phyloP scores from a whole-genome alignment of 2,113 vertebrate genomes.

The Apteryx owenii region DNA sequence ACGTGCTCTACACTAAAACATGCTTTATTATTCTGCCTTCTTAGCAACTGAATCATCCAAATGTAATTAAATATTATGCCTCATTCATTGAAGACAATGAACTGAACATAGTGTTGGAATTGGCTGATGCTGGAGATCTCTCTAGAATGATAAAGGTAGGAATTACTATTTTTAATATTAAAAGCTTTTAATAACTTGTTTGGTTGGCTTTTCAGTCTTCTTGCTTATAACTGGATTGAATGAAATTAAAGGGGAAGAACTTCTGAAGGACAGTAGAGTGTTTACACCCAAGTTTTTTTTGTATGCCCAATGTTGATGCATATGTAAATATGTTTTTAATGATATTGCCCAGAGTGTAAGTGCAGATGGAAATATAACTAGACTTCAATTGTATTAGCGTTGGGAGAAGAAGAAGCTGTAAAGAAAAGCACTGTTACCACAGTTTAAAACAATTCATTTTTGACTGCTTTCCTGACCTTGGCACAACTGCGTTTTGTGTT shows the following conservation, averaged over 20 bases:
- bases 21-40: conserved; percentile 17
- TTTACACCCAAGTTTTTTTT: neutral
- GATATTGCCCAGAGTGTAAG: neutral
- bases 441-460: neutral
- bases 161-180: neutral
- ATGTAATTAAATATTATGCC: conserved; percentile 99
- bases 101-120: conserved; percentile 96
- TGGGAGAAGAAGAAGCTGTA: neutral
- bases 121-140: conserved; percentile 96
- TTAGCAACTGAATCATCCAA: conserved; percentile 98
- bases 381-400: neutral
- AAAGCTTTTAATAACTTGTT: neutral
- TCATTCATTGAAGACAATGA: conserved; percentile 99
- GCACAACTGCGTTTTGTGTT: neutral
- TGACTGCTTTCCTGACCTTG: neutral
- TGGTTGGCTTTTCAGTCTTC: neutral
- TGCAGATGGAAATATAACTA: neutral
- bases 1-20: neutral
- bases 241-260: neutral
- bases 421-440: neutral
- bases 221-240: neutral
- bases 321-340: neutral
- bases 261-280: neutral
- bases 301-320: neutral
- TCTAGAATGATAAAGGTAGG: conserved; percentile 98